Evolutionary conservation across 2,888 invertebrate genomes (phyloP).

Genomic region (Mimachlamys varia): DNA sequence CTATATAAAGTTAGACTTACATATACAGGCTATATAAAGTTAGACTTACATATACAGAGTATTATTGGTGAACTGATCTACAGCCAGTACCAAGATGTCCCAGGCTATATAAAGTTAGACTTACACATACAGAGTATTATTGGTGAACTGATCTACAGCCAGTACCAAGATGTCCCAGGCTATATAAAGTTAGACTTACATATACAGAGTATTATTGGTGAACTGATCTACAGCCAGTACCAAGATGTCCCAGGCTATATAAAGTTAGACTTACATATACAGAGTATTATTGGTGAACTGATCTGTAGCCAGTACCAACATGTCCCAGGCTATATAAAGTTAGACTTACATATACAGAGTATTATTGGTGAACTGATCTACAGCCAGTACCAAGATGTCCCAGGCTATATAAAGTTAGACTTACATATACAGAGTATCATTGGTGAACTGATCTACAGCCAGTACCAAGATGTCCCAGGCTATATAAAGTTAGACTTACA

Average conservation of each 20-base stretch:
- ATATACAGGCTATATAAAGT: conserved; percentile 60
- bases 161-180: conserved; percentile 83
- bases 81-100: conserved; percentile 72
- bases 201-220: conserved; percentile 64
- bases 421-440: conserved; percentile 68
- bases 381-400: conserved; percentile 72
- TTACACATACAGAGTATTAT: conserved; percentile 68
- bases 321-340: conserved; percentile 84
- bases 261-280: conserved; percentile 80
- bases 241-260: conserved; percentile 83
- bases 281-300: conserved; percentile 60
- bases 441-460: conserved; percentile 56
- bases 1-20: conserved; percentile 50
- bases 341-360: conserved; percentile 65
- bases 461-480: conserved; percentile 83
- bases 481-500: conserved; percentile 81
- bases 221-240: conserved; percentile 61
- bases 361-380: conserved; percentile 57
- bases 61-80: conserved; percentile 57
- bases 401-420: conserved; percentile 84
- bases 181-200: conserved; percentile 81
- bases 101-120: conserved; percentile 84
- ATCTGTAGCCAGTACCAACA: conserved; percentile 67
- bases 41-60: conserved; percentile 65
- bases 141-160: conserved; percentile 56